Evolutionary conservation across 37 sponge, comb jelly and placozoan species (phyloP).

Genomic region (Diacarnus erythraeanus): DNA sequence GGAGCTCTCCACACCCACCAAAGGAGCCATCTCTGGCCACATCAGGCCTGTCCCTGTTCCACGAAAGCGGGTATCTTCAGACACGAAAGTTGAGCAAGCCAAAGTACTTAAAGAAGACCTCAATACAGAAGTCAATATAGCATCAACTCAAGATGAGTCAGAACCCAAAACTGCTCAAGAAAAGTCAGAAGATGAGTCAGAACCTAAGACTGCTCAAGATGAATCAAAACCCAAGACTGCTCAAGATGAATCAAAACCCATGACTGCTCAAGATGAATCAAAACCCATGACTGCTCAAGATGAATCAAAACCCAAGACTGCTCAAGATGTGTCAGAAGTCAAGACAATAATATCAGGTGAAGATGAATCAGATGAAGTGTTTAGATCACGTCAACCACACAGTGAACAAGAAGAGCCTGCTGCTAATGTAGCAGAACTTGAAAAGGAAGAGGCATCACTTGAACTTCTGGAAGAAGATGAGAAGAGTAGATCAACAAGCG

Average conservation of each 20-base stretch:
- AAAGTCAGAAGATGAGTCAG: not conserved
- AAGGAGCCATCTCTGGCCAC: not conserved
- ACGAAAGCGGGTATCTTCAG: not conserved
- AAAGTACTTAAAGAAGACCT: not conserved
- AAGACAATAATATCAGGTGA: not conserved
- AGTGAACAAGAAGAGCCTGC: not conserved
- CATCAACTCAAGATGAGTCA: not conserved
- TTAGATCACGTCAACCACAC: no score
- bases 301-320: not conserved
- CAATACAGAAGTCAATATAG: not conserved
- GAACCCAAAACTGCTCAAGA: not conserved
- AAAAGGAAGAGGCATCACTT: not conserved
- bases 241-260: not conserved
- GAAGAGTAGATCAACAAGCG: not conserved
- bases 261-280: not conserved
- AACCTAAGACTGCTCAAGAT: not conserved
- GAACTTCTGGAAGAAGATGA: not conserved
- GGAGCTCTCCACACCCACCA: not conserved
- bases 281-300: not conserved
- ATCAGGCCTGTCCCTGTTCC: not conserved
- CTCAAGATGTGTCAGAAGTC: not conserved
- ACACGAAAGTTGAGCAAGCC: not conserved
- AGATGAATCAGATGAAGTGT: not conserved
- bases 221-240: not conserved
- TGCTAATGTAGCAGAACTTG: not conserved